A percentile compares a stretch with the other conserved stretches of the same genome.
Conservation (phyloP, 1,140 invertebrate genomes). For the Acromyrmex charruanus region DNA sequence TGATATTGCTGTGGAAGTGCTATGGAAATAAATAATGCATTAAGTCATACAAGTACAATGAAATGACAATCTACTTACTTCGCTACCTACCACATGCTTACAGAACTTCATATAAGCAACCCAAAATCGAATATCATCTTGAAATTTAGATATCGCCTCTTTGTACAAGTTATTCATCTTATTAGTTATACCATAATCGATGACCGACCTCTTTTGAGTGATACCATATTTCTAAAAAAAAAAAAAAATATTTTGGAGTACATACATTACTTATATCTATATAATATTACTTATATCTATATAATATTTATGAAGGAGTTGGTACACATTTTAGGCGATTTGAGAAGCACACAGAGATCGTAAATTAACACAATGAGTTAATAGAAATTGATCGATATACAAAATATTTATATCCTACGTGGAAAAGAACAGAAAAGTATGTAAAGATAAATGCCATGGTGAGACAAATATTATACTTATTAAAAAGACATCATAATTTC, state of each 20-base stretch:
- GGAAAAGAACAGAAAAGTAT: too few species aligned
- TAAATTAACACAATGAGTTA: too few species aligned
- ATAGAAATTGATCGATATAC: too few species aligned
- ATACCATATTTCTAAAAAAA: conserved; percentile 87
- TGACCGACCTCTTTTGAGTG: conserved; percentile 88
- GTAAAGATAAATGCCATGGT: too few species aligned
- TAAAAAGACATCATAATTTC: too few species aligned
- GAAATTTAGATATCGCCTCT: conserved; percentile 88
- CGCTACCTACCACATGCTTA: conserved; percentile 87
- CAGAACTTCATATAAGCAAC: conserved; percentile 91
- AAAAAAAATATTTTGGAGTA: neutral
- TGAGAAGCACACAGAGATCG: too few species aligned
- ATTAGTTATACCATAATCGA: conserved; percentile 89
- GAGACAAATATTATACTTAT: too few species aligned
- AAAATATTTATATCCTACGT: too few species aligned
- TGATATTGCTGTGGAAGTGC: conserved; percentile 84
- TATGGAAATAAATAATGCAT: conserved; percentile 54
- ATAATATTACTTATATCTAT: neutral
- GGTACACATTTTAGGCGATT: too few species aligned
- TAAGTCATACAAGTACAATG: neutral
- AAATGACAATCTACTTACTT: neutral
- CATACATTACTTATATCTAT: neutral
- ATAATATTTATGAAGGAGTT: too few species aligned
- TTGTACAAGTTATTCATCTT: conserved; percentile 90
- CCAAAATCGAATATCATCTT: conserved; percentile 91